These are phyloP conservation scores for Pristionchus exspectatus DNA, from an alignment of 2,888 invertebrate genomes.

Conservation along the genomic window DNA sequence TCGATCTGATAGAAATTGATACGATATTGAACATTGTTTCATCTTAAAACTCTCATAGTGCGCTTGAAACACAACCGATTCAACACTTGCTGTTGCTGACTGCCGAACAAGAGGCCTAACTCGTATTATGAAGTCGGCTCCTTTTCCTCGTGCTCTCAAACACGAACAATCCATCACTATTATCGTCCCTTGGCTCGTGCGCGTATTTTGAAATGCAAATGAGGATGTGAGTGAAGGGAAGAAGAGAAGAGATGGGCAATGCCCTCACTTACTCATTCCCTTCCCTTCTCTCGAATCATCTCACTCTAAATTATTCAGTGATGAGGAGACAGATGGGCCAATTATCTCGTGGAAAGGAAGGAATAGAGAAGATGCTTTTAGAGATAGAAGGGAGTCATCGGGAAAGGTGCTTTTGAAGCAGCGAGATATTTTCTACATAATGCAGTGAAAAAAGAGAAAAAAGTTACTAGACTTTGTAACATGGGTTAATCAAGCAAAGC, in stretches of 20 bases:
- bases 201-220: slow-evolving; percentile 44
- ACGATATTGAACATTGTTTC: too few relatives aligned
- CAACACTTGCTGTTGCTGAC: not conserved
- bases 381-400: not conserved
- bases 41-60: not conserved
- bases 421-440: too few relatives aligned
- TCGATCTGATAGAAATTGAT: too few relatives aligned
- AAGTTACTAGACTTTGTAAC: not conserved
- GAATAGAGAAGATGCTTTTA: not conserved
- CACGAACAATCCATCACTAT: slow-evolving; percentile 10
- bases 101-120: not conserved
- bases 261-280: not conserved
- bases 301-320: slow-evolving; percentile 41
- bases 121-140: not conserved
- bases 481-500: not conserved
- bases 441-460: not conserved
- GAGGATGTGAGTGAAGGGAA: slow-evolving; percentile 30
- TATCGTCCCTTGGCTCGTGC: not conserved
- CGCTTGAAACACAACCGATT: not conserved
- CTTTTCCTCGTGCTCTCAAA: not conserved
- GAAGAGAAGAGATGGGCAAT: not conserved
- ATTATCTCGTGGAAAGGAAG: slow-evolving; percentile 32
- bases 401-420: not conserved
- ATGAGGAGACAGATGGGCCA: slow-evolving; percentile 21
- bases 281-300: slow-evolving; percentile 40